Base-by-base conservation (phyloP, 2,888 invertebrate genomes). In the Drosophila tripunctata region DNA sequence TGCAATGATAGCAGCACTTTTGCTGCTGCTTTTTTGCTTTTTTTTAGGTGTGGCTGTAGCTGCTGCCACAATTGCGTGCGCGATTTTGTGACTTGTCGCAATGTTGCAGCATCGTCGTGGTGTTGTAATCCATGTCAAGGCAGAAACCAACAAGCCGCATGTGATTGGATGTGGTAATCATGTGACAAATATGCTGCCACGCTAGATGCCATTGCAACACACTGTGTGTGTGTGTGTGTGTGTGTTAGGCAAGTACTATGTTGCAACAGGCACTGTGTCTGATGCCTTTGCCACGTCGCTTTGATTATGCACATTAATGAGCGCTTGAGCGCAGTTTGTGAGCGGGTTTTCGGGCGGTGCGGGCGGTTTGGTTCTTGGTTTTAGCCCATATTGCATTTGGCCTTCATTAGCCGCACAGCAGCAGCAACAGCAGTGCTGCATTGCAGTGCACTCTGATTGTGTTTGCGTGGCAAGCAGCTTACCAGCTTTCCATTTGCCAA, bases 301-400 rank as follows among this genome's bases (percentile, higher is more conserved):
- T 83, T 84, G 81, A 84, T 84, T 81, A 80, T 81, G 84, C 81
- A 67, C 80, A 83, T 86, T 81, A 80, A 81, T 80, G 87, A 72
- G 81, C 77, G 67, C 21, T 8, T 6, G n/a, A 35, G n/a, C n/a
- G n/a, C n/a, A 44, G 24, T 35, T 17, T 24, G 27, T 27, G 30
- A 31, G 31, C 40, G 19, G 40, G 31, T n/a, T 17, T 57, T 48
- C 54, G 30, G 4, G n/a, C 35, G 35, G 15, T 47, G n/a, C n/a
- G n/a, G n/a, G n/a, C n/a, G n/a, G n/a, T n/a, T n/a, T 51, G 30
- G 14, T 14, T 24, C 14, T 44, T 65, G 54, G 47, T 27, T 48
- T 48, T 21, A 33, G 51, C 33, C 44, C 61, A 66, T 66, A 30
- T 67, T 70, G 66, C 83, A 77, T 83, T 83, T 77, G 77, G 67